A percentile compares a stretch with the other conserved stretches of the same genome.
These are phyloP conservation scores for Artemisiospiza belli DNA, from an alignment of 2,113 vertebrate genomes.

Conservation along the genomic window DNA sequence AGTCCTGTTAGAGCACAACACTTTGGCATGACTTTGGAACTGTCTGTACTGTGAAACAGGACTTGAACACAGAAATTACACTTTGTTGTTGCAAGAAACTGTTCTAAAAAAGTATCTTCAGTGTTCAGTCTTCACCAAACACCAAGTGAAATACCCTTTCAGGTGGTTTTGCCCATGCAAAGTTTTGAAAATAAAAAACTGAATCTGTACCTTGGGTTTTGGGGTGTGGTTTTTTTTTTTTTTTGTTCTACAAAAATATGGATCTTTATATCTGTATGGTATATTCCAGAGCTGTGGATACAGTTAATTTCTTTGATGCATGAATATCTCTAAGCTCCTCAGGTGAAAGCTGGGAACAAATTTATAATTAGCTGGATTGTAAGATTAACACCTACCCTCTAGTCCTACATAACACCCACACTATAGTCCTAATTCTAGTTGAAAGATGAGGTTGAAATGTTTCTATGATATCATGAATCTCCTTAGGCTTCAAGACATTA, in stretches of 20 bases:
- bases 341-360: not conserved
- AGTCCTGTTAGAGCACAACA: not conserved
- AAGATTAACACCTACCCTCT: not conserved
- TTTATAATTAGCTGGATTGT: not conserved
- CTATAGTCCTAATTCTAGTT: not conserved
- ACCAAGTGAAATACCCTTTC: not conserved
- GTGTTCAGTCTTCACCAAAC: not conserved
- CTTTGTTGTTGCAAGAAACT: not conserved
- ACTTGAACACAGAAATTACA: not conserved
- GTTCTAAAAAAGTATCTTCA: not conserved
- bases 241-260: not conserved
- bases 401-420: not conserved
- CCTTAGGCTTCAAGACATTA: not conserved
- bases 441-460: not conserved
- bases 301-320: not conserved
- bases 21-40: not conserved
- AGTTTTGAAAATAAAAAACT: not conserved
- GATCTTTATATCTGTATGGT: not conserved
- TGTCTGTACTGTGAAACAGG: not conserved
- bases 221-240: not conserved
- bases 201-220: not conserved
- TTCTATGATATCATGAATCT: not conserved
- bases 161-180: not conserved
- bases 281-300: not conserved
- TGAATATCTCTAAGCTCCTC: not conserved